These are phyloP conservation scores for Archaeoteleia sp. DNA, from an alignment of 2,888 invertebrate genomes.

Conservation along the genomic window DNA sequence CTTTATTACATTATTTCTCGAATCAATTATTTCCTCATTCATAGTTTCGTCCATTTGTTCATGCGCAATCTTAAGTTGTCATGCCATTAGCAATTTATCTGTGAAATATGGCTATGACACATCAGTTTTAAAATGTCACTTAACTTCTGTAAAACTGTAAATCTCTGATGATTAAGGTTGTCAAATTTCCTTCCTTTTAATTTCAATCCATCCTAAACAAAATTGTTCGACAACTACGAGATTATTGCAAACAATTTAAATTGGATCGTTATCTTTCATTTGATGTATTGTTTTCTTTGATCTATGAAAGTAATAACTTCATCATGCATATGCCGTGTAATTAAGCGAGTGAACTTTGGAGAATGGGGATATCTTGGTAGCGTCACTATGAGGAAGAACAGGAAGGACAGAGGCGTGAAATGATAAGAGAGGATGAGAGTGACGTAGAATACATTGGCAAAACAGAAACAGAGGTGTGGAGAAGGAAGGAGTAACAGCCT, in stretches of 20 bases:
- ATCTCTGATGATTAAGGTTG: no score
- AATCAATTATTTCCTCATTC: no score
- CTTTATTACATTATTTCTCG: no score
- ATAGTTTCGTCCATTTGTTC: no score
- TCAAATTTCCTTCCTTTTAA: no score
- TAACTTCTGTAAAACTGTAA: no score
- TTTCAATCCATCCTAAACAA: no score
- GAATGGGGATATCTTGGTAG: conserved; percentile 40
- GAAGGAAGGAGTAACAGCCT: conserved; percentile 48
- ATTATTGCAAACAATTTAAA: conserved; percentile 5
- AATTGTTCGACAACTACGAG: not conserved
- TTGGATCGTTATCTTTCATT: conserved; percentile 23
- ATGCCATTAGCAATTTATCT: no score
- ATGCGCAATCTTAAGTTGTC: no score
- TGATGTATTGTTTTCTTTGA: conserved; percentile 33
- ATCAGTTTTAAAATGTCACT: no score
- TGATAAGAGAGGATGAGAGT: conserved; percentile 36
- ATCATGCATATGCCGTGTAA: conserved; percentile 45
- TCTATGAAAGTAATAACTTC: conserved; percentile 39
- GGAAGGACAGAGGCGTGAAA: conserved; percentile 41
- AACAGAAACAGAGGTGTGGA: conserved; percentile 46
- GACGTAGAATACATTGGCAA: conserved; percentile 42
- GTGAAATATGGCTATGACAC: no score
- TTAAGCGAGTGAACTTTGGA: conserved; percentile 46
- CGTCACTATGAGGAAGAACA: conserved; percentile 30